Evolutionary conservation across 2,888 invertebrate genomes (phyloP), one percentile per base, ranked within the genome.

Genomic region (Linnaemya tessellans): DNA sequence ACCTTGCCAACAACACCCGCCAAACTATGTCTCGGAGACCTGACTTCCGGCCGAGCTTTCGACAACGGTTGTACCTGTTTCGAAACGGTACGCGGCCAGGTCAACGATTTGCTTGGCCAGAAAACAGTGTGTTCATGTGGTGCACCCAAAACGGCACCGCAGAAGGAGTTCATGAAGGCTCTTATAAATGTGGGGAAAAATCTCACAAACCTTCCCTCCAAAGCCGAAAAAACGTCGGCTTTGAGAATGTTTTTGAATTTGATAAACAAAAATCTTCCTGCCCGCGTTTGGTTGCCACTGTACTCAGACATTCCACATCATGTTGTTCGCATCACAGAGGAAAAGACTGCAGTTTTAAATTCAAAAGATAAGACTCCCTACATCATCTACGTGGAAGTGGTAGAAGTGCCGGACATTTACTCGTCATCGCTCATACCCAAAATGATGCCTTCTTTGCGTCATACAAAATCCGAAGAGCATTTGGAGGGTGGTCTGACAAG

Each of bases 311-410:
- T 94, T 89, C 96, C 97, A 70, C 99, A 99, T 93, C 97, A 98
- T 91, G 96, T 99, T 89, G 96, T 99, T 67, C 94, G 99, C 93
- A 98, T 99, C 93, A 99, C 99, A 58, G 98, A 98, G 83, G 98
- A 98, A 90, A 98, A 98, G 87, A 98, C 98, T 85, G 99, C 99
- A 71, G 99, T 99, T 75, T 95, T 99, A 87, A 99, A 99, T 93
- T 99, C 99, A 88, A 99, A 99, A 89, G 93, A 93, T 87, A 93
- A 93, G 85, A 98, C 99, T 67, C 99, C 99, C 0, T 99, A 98
- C 93, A 97, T 99, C 90, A 96, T 99, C 91, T 99, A 99, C 93
- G 97, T 99, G 80, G 99, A 99, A 93, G 98, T 98, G 9, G 94
- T 98, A 58, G 98, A 98, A 93, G 94, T 97, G 70, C 95, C 96